Percentiles rank a stretch among this genome's conserved stretches.
Conservation (phyloP, 2,797 vertebrate genomes). For the Crax fasciolata region DNA sequence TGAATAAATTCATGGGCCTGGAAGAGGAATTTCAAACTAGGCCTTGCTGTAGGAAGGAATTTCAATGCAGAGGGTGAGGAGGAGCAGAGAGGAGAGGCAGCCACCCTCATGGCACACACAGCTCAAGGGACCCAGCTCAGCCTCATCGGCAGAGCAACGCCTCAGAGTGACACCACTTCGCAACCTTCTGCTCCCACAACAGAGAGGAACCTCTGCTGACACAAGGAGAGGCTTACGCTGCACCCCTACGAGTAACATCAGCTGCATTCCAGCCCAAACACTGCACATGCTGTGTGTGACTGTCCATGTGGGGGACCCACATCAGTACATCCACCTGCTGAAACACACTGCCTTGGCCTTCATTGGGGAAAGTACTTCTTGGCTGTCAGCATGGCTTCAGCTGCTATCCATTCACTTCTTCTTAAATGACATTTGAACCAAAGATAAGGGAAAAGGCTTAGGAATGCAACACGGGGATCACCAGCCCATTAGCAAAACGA, state of each 20-base stretch:
- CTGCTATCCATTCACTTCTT: background rate
- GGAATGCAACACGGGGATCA: conserved; percentile 4
- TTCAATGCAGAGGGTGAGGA: background rate
- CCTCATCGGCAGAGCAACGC: background rate
- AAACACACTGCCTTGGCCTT: background rate
- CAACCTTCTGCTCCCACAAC: background rate
- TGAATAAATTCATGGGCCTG: background rate
- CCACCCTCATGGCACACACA: accelerated
- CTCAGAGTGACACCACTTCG: background rate
- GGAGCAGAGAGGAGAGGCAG: background rate
- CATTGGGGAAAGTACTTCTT: background rate
- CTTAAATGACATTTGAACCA: background rate
- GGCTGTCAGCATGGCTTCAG: background rate
- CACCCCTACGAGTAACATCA: background rate
- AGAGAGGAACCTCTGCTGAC: background rate
- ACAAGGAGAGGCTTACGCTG: background rate
- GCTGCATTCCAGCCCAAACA: background rate
- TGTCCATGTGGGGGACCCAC: accelerated
- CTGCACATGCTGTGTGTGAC: background rate
- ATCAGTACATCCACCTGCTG: background rate
- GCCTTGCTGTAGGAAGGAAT: background rate
- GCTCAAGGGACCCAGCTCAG: background rate
- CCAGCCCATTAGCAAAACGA: background rate
- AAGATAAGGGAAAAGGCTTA: background rate
- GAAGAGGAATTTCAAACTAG: background rate